phyloP scores from a whole-genome alignment of 2,797 vertebrate species.

The Dendrocincla fuliginosa region DNA sequence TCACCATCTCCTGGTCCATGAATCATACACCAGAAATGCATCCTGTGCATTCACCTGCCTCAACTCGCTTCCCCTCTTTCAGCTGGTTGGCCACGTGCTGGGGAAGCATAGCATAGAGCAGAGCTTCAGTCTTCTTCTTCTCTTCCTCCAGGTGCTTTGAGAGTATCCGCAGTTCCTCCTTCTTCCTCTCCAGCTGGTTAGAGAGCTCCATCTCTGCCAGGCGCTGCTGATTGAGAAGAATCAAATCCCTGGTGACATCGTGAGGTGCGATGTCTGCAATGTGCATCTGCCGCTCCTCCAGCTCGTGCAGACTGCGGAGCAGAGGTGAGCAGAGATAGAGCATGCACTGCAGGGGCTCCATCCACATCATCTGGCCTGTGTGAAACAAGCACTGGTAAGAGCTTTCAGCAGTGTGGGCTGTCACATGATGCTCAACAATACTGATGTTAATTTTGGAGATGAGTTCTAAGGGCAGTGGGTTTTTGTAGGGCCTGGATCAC shows the following conservation, averaged over 20 bases:
- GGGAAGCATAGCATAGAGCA: conserved; percentile 85
- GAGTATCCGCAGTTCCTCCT: conserved; percentile 79
- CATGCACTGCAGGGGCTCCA: conserved; percentile 79
- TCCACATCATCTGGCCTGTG: conserved; percentile 86
- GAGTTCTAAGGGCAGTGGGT: neutral
- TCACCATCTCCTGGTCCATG: neutral
- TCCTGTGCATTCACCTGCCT: conserved; percentile 78
- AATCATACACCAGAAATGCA: neutral
- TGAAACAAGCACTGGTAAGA: neutral
- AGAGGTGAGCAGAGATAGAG: conserved; percentile 83
- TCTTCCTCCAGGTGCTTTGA: conserved; percentile 83
- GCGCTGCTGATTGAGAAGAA: conserved; percentile 83
- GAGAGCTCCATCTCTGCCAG: conserved; percentile 84
- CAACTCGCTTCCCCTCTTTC: conserved; percentile 82
- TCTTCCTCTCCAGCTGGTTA: conserved; percentile 83
- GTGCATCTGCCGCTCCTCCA: conserved; percentile 83
- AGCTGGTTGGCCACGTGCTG: conserved; percentile 84
- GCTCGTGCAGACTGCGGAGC: conserved; percentile 78
- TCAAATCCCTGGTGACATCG: conserved; percentile 82
- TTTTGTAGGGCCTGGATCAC: neutral
- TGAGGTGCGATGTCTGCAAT: conserved; percentile 84
- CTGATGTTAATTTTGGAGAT: neutral
- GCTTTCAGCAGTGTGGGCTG: neutral
- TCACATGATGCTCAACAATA: neutral
- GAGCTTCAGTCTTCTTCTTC: conserved; percentile 80